These are phyloP conservation scores for Drosophila mimica DNA, from an alignment of 2,888 invertebrate species.

Conservation along the genomic window DNA sequence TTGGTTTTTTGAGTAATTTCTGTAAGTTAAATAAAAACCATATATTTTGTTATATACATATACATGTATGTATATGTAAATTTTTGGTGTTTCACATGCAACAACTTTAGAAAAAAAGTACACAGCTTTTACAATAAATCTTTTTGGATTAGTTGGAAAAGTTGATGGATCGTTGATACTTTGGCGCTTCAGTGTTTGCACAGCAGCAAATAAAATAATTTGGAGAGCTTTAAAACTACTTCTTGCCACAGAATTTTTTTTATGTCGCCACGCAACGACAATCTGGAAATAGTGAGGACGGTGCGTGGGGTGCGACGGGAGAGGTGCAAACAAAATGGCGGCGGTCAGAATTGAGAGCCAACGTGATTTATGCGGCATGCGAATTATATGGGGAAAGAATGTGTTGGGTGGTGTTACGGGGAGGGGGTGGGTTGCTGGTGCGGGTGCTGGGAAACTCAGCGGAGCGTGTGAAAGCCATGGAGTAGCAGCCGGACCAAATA, in stretches of 20 bases:
- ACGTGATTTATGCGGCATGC: conserved; percentile 66
- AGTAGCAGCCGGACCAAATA: conserved; percentile 43
- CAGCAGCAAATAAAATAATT: conserved; percentile 43
- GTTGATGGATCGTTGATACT: no score
- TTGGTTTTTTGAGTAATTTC: neutral
- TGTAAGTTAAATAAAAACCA: neutral
- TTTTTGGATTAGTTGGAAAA: conserved; percentile 65
- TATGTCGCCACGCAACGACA: neutral
- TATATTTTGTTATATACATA: neutral
- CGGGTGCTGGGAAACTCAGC: conserved; percentile 20
- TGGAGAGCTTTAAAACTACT: conserved; percentile 69
- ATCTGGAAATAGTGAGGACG: neutral
- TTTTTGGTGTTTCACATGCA: neutral
- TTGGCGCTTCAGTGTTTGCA: no score
- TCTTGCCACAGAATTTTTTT: conserved; percentile 2
- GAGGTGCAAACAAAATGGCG: conserved; percentile 54
- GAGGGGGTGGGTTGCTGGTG: neutral
- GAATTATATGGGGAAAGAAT: neutral
- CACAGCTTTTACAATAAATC: conserved; percentile 56
- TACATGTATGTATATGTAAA: no score
- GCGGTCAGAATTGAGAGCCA: conserved; percentile 27
- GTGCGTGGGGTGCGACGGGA: neutral
- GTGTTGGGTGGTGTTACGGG: no score
- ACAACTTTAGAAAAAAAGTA: neutral
- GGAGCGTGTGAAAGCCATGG: conserved; percentile 60